A percentile compares a stretch with the other conserved stretches of the same genome.
Evolutionary conservation across 92 coral and sea anemone genomes (phyloP).

Genomic region (Palythoa grandiflora): DNA sequence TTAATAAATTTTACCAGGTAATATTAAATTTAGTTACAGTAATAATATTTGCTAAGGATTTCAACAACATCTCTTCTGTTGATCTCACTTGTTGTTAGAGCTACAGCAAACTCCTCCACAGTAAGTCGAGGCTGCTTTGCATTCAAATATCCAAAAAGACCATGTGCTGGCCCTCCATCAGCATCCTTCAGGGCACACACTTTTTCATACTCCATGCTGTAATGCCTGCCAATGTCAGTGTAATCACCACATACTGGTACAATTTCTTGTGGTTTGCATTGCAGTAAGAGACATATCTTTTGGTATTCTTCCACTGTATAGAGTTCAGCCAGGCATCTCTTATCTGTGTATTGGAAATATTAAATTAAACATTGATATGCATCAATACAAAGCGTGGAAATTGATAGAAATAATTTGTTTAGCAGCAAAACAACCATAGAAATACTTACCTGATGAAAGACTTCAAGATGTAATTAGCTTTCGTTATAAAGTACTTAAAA

Average conservation of each 20-base stretch:
- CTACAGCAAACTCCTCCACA: constrained; percentile 40
- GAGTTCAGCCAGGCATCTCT: too few relatives aligned
- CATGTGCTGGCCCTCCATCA: neutral
- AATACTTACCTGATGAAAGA: too few relatives aligned
- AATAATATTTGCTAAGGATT: constrained; percentile 18
- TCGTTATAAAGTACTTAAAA: too few relatives aligned
- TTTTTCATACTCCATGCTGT: constrained; percentile 10
- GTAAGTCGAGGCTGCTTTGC: constrained; percentile 19
- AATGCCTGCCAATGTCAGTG: constrained; percentile 10
- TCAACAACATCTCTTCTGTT: constrained; percentile 40
- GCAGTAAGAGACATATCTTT: neutral
- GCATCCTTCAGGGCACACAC: constrained; percentile 4
- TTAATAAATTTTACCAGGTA: too few relatives aligned
- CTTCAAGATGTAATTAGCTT: too few relatives aligned
- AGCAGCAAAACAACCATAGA: too few relatives aligned
- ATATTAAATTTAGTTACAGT: neutral
- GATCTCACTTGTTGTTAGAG: neutral
- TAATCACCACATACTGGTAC: neutral
- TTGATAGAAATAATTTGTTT: too few relatives aligned
- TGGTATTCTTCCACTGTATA: too few relatives aligned
- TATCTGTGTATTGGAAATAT: too few relatives aligned
- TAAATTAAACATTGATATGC: too few relatives aligned
- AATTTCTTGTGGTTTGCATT: neutral
- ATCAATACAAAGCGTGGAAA: too few relatives aligned
- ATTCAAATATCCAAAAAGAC: constrained; percentile 19